A percentile compares a stretch with the other conserved stretches of the same genome.
Conservation (phyloP, 2,797 vertebrate species). For the Coccyzus lansbergi region DNA sequence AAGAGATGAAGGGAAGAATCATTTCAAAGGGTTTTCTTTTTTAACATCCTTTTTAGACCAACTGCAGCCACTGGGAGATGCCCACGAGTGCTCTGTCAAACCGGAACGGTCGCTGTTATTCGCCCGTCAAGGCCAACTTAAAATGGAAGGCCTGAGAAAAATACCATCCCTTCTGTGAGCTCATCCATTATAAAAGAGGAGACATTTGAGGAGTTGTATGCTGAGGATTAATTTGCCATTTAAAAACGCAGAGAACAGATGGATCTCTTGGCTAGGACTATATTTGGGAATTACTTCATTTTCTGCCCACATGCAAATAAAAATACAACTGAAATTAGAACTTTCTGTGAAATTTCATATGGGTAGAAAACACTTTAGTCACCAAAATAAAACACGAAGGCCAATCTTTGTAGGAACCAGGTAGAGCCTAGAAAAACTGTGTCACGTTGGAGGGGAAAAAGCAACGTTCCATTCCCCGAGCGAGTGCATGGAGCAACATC, state of each 20-base stretch:
- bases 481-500: not conserved
- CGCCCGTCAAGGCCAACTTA: not conserved
- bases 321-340: constrained; percentile 57
- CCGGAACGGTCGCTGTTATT: not conserved
- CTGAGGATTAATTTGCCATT: constrained; percentile 63
- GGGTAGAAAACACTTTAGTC: not conserved
- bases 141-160: constrained; percentile 42
- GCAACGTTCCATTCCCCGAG: not conserved
- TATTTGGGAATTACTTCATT: constrained; percentile 64
- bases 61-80: not conserved
- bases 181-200: constrained; percentile 45
- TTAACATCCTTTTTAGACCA: not conserved
- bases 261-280: constrained; percentile 59
- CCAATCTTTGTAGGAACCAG: not conserved
- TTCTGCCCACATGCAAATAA: constrained; percentile 63
- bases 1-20: not conserved
- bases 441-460: not conserved
- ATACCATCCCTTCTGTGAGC: constrained; percentile 4
- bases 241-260: constrained; percentile 66
- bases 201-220: constrained; percentile 45
- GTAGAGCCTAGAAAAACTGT: not conserved
- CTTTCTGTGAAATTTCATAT: constrained; percentile 25
- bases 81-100: not conserved
- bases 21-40: not conserved
- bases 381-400: not conserved